phyloP scores from a whole-genome alignment of 1,140 invertebrate genomes.

The Sarcophaga peregrina region DNA sequence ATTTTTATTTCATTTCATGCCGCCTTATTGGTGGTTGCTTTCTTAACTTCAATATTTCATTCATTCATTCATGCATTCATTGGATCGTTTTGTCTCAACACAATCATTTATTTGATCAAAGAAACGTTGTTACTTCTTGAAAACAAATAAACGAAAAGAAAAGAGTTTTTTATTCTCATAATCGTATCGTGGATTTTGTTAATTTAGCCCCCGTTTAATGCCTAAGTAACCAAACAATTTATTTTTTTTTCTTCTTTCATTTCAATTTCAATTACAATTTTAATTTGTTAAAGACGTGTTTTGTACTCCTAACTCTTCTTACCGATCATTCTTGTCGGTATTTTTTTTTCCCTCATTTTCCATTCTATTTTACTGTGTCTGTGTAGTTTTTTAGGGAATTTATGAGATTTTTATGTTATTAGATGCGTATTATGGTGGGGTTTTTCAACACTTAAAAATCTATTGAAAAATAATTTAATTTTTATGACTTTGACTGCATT shows the following conservation, averaged over 20 bases:
- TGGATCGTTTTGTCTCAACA: too few species aligned
- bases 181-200: neutral
- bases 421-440: neutral
- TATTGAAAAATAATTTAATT: neutral
- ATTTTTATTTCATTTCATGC: slow-evolving; percentile 11
- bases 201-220: neutral
- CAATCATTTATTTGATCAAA: too few species aligned
- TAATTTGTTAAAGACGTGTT: slow-evolving; percentile 16
- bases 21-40: slow-evolving; percentile 2
- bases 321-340: slow-evolving; percentile 3
- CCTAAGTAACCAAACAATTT: neutral
- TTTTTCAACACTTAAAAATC: too few species aligned
- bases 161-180: slow-evolving; percentile 35
- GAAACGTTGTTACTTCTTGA: neutral
- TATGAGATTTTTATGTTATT: slow-evolving; percentile 41
- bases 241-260: slow-evolving; percentile 14
- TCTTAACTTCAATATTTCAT: neutral
- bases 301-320: neutral
- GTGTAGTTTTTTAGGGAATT: neutral
- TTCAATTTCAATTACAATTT: neutral
- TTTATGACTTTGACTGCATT: too few species aligned
- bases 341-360: neutral
- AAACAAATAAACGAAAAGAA: slow-evolving; percentile 28
- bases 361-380: neutral
- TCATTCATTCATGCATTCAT: too few species aligned